phyloP scores from a whole-genome alignment of 1,140 invertebrate genomes.

The Drosophila elegans region DNA sequence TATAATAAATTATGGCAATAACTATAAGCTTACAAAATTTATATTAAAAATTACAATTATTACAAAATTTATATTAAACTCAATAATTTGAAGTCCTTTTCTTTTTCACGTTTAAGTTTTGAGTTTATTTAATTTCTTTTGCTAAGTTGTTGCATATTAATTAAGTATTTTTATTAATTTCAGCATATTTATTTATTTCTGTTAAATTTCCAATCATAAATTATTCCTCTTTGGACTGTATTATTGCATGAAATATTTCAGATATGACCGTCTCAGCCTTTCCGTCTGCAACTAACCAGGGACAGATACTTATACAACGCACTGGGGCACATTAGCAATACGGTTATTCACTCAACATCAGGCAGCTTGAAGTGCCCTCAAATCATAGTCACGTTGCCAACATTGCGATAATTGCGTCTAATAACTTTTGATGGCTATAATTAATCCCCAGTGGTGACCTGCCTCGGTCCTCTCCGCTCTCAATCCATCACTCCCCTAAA shows the following conservation, averaged over 20 bases:
- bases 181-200: too few species aligned
- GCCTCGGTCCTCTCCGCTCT: conserved; percentile 1
- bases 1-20: too few species aligned
- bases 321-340: not conserved
- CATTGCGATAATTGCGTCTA: conserved; percentile 81
- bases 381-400: conserved; percentile 62
- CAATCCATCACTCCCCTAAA: conserved; percentile 10
- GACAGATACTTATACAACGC: not conserved
- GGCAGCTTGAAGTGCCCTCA: conserved; percentile 30
- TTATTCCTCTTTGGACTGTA: too few species aligned
- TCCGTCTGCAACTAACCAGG: not conserved
- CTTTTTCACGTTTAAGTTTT: too few species aligned
- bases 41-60: too few species aligned
- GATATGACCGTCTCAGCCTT: not conserved
- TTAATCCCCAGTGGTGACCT: conserved; percentile 74
- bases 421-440: conserved; percentile 83
- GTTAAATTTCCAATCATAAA: too few species aligned
- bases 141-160: too few species aligned
- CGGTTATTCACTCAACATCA: conserved; percentile 21
- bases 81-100: too few species aligned
- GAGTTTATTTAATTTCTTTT: too few species aligned
- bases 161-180: too few species aligned
- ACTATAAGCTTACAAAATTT: too few species aligned
- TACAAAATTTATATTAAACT: too few species aligned
- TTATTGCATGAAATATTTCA: not conserved